Conservation (phyloP, 2,113 vertebrate genomes). For the Planiliza haematocheilus region DNA sequence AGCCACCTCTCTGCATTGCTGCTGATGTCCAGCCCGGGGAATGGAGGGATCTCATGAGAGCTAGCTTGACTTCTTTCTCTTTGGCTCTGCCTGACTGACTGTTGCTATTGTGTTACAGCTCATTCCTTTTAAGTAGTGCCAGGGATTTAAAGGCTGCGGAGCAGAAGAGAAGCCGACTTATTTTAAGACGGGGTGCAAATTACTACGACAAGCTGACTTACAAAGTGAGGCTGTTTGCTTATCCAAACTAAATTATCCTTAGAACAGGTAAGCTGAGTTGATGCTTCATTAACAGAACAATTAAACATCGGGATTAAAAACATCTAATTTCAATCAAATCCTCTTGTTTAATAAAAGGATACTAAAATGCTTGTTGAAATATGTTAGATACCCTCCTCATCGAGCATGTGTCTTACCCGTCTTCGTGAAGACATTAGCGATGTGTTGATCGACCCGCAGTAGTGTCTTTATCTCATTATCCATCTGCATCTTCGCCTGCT, state of each 20-base stretch:
- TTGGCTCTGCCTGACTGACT: constrained; percentile 58
- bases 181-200: constrained; percentile 54
- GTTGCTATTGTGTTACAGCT: constrained; percentile 72
- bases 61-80: constrained; percentile 55
- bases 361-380: constrained; percentile 3
- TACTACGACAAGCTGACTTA: constrained; percentile 31
- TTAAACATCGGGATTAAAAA: not conserved
- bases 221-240: constrained; percentile 14
- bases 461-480: too few relatives aligned
- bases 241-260: constrained; percentile 17
- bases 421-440: too few relatives aligned
- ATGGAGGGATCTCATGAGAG: constrained; percentile 62
- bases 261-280: not conserved
- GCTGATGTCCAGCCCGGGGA: constrained; percentile 62
- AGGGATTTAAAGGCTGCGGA: constrained; percentile 62
- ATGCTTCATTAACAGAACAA: constrained; percentile 14
- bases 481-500: too few relatives aligned
- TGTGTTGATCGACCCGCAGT: too few relatives aligned
- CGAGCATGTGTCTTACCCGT: not conserved
- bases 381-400: not conserved
- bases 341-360: not conserved
- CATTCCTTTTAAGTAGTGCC: constrained; percentile 73
- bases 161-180: constrained; percentile 51
- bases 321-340: not conserved
- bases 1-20: constrained; percentile 55